Evolutionary conservation across 2,113 vertebrate genomes (phyloP).

Genomic region (Menura novaehollandiae): DNA sequence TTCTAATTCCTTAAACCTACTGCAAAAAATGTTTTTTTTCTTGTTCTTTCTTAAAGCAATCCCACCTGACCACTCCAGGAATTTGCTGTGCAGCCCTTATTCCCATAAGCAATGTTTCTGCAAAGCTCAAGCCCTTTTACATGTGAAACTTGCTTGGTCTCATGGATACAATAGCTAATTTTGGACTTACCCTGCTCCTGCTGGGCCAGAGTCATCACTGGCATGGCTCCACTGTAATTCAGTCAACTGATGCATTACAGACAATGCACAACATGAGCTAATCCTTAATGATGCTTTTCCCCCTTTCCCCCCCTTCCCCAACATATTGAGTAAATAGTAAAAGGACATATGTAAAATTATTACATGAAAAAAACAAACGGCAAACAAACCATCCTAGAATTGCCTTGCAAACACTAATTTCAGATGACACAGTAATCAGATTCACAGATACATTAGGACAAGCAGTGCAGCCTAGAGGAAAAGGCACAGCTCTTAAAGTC

Average conservation of each 20-base stretch:
- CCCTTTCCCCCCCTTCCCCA: neutral
- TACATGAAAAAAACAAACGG: neutral
- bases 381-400: neutral
- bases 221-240: constrained; percentile 44
- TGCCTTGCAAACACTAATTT: neutral
- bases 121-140: neutral
- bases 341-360: neutral
- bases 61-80: neutral
- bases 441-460: neutral
- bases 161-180: constrained; percentile 57
- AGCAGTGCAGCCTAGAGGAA: neutral
- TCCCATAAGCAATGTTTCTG: neutral
- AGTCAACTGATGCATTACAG: constrained; percentile 36
- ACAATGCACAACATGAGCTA: constrained; percentile 37
- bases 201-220: constrained; percentile 55
- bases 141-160: neutral
- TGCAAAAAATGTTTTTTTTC: neutral
- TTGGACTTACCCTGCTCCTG: constrained; percentile 51
- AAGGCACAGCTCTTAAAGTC: neutral
- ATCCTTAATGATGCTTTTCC: neutral
- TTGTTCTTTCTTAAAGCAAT: neutral
- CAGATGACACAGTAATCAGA: neutral
- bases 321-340: neutral
- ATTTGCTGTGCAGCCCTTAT: neutral
- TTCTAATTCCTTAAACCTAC: neutral